Conservation (phyloP, 2,113 vertebrate genomes). For the Cariama cristata region DNA sequence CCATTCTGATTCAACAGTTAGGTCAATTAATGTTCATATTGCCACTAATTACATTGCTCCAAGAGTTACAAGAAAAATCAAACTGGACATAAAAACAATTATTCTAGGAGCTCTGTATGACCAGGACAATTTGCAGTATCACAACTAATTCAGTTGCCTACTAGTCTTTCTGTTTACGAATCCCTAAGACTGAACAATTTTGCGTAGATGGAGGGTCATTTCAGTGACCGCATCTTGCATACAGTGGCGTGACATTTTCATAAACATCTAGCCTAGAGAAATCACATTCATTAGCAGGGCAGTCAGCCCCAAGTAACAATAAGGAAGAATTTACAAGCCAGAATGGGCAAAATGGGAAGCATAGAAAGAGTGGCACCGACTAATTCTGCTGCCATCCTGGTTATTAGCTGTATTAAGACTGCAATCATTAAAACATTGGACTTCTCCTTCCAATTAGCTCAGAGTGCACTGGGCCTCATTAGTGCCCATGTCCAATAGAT, state of each 20-base stretch:
- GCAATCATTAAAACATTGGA: conserved; percentile 33
- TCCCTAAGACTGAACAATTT: background rate
- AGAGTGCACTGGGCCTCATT: conserved; percentile 38
- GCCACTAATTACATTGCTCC: background rate
- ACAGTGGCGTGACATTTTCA: background rate
- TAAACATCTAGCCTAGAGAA: background rate
- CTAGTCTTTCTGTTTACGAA: background rate
- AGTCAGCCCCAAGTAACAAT: background rate
- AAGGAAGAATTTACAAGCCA: background rate
- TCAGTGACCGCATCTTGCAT: background rate
- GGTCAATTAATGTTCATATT: conserved; percentile 56
- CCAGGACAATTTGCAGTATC: background rate
- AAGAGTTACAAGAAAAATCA: conserved; percentile 24
- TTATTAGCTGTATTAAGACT: conserved; percentile 36
- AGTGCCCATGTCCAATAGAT: conserved; percentile 35
- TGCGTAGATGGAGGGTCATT: background rate
- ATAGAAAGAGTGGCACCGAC: background rate
- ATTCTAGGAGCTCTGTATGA: background rate
- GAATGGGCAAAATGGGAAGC: conserved; percentile 33
- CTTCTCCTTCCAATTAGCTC: conserved; percentile 48
- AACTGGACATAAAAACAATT: background rate
- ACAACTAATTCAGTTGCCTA: background rate
- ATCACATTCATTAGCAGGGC: background rate
- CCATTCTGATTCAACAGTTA: conserved; percentile 5
- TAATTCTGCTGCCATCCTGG: conserved; percentile 18